phyloP scores from a whole-genome alignment of 2,888 invertebrate species.

The Chymomyza caudatula region DNA sequence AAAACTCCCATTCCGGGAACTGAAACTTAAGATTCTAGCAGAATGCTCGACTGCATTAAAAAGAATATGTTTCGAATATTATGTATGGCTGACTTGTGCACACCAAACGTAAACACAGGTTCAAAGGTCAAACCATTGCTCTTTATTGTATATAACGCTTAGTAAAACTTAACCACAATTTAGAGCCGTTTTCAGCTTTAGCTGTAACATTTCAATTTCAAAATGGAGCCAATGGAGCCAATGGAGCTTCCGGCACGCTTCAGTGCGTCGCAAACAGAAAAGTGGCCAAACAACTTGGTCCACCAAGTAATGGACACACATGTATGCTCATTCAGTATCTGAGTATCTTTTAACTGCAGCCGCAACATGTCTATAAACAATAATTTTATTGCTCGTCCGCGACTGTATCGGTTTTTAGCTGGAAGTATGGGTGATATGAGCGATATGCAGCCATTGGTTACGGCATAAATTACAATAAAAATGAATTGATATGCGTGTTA shows the following conservation, averaged over 20 bases:
- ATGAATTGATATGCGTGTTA: conserved; percentile 74
- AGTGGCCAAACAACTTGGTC: conserved; percentile 32
- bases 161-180: too few relatives aligned
- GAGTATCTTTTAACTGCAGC: conserved; percentile 61
- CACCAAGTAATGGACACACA: not conserved
- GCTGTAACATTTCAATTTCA: not conserved
- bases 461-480: conserved; percentile 75
- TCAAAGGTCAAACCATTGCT: too few relatives aligned
- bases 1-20: too few relatives aligned
- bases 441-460: conserved; percentile 73
- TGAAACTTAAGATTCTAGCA: too few relatives aligned
- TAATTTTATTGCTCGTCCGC: conserved; percentile 55
- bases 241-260: conserved; percentile 30
- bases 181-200: not conserved
- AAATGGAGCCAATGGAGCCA: not conserved
- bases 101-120: too few relatives aligned
- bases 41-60: too few relatives aligned
- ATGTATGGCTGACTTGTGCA: too few relatives aligned
- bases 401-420: not conserved
- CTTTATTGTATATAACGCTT: too few relatives aligned
- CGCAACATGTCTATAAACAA: conserved; percentile 65
- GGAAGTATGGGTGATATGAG: conserved; percentile 46
- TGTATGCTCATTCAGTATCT: conserved; percentile 10
- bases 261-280: conserved; percentile 31
- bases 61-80: too few relatives aligned